Percentiles rank a stretch among this genome's conserved stretches.
phyloP scores from a whole-genome alignment of 2,888 invertebrate genomes.

The Leptopilina myrica region DNA sequence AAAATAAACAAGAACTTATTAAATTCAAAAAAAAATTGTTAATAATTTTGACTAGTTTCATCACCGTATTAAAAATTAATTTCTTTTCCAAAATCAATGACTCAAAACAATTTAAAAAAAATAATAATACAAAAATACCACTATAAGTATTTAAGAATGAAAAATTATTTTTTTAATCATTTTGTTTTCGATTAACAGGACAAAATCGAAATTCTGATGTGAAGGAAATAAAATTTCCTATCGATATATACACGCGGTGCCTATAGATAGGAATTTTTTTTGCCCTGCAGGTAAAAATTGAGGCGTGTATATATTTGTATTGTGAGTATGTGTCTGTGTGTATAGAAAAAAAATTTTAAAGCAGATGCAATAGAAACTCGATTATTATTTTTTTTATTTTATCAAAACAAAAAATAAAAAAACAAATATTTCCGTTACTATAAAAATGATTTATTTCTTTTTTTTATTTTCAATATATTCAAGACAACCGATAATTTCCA shows the following conservation, averaged over 20 bases:
- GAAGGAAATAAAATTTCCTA: background rate
- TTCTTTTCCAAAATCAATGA: too few relatives aligned
- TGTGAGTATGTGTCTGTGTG: background rate
- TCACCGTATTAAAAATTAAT: too few relatives aligned
- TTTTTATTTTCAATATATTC: background rate
- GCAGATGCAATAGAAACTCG: conserved; percentile 12
- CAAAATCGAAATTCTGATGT: too few relatives aligned
- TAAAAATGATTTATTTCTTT: background rate
- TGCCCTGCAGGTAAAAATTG: background rate
- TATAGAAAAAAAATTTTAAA: background rate
- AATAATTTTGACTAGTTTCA: too few relatives aligned
- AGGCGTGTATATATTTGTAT: background rate
- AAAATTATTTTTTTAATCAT: too few relatives aligned
- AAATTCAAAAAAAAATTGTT: too few relatives aligned
- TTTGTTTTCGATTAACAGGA: too few relatives aligned
- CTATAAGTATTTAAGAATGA: too few relatives aligned
- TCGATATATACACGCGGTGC: conserved; percentile 7
- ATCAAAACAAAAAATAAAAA: background rate
- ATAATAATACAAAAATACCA: too few relatives aligned
- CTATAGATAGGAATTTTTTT: background rate
- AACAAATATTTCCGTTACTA: background rate
- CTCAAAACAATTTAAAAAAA: too few relatives aligned
- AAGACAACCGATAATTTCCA: background rate
- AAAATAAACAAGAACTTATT: too few relatives aligned
- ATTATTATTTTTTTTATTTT: background rate